Evolutionary conservation across 2,888 invertebrate species (phyloP).

Genomic region (Cantharis flavilabris): DNA sequence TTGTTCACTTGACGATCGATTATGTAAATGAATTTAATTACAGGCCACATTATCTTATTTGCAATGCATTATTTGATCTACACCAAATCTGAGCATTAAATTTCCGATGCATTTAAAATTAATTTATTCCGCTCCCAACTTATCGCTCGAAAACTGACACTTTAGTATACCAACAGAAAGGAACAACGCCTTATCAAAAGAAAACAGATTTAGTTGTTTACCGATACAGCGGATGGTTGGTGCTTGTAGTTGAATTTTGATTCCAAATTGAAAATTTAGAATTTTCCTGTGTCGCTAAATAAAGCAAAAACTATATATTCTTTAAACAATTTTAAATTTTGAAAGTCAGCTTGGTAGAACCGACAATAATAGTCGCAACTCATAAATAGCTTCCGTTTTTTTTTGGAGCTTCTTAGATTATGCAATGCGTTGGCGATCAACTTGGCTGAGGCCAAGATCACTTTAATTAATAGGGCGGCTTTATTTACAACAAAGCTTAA

Average conservation of each 20-base stretch:
- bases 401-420: no score
- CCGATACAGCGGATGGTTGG: not conserved
- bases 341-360: no score
- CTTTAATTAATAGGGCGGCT: no score
- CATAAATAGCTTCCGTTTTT: no score
- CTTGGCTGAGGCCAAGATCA: no score
- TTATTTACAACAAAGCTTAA: no score
- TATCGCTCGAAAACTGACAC: not conserved
- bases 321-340: not conserved
- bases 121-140: not conserved
- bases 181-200: not conserved
- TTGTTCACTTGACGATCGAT: not conserved
- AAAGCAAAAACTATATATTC: not conserved
- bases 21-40: not conserved
- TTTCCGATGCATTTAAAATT: not conserved
- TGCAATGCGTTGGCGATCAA: no score
- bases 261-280: not conserved
- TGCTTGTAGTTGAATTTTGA: not conserved
- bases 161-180: not conserved
- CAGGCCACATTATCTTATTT: not conserved
- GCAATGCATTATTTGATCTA: not conserved
- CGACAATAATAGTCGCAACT: no score
- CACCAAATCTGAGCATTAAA: not conserved
- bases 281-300: not conserved
- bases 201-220: not conserved